Percentiles rank a stretch among this genome's conserved stretches.
Evolutionary conservation across 2,113 vertebrate genomes (phyloP).

Genomic region (Asarcornis scutulata): DNA sequence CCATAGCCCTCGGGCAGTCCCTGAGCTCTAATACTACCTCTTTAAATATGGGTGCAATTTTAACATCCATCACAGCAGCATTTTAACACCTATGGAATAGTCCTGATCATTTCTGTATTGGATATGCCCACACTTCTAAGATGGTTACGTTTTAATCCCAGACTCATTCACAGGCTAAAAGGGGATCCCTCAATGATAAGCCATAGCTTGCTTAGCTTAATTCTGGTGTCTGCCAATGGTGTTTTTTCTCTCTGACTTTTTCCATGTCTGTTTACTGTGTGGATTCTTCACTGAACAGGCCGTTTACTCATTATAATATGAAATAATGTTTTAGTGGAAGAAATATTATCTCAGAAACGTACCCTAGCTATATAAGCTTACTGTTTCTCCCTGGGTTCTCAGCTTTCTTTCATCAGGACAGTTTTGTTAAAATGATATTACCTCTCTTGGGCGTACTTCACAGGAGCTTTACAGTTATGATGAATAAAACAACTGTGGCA

Average conservation of each 20-base stretch:
- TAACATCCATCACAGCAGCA: background rate
- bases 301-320: background rate
- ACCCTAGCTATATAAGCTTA: background rate
- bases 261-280: background rate
- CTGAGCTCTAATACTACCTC: background rate
- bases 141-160: background rate
- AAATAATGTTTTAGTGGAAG: constrained; percentile 14
- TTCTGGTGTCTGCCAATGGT: background rate
- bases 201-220: background rate
- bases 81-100: background rate
- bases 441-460: constrained; percentile 66
- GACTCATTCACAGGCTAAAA: background rate
- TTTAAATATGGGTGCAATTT: fast-evolving
- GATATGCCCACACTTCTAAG: background rate
- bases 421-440: constrained; percentile 70
- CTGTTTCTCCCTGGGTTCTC: constrained; percentile 35
- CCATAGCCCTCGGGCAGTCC: background rate
- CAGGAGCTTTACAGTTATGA: constrained; percentile 46
- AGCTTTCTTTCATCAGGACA: constrained; percentile 61
- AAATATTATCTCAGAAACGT: constrained; percentile 43
- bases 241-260: background rate
- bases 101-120: background rate
- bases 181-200: background rate
- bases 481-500: constrained; percentile 77
- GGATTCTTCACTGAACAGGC: background rate